Conservation (phyloP, 2,797 vertebrate species). For the Cirrhinus molitorella region DNA sequence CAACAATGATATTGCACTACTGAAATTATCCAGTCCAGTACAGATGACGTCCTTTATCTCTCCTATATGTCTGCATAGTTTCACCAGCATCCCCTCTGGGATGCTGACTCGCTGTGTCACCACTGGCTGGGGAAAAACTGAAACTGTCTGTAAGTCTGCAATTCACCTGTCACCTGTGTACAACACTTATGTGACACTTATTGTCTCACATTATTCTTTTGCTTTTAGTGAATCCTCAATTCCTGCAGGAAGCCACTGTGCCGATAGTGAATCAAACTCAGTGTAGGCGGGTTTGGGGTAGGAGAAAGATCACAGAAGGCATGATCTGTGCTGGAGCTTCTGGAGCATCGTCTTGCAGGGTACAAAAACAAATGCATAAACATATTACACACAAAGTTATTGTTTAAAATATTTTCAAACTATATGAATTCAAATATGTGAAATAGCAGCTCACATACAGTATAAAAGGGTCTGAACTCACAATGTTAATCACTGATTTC, state of each 20-base stretch:
- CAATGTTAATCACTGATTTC: not conserved
- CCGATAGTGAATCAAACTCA: no score
- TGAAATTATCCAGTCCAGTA: constrained; percentile 82
- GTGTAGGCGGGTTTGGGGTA: no score
- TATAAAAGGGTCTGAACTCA: not conserved
- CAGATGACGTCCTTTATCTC: constrained; percentile 74
- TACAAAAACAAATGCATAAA: no score
- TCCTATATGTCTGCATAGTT: constrained; percentile 81
- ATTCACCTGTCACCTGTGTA: not conserved
- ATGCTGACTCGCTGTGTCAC: constrained; percentile 82
- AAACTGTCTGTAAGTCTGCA: constrained; percentile 69
- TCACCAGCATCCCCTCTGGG: constrained; percentile 71
- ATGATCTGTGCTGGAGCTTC: no score
- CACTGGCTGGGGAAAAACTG: constrained; percentile 84
- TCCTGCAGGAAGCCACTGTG: no score
- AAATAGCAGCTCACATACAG: not conserved
- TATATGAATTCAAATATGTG: not conserved
- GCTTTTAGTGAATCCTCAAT: no score
- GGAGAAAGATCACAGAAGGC: no score
- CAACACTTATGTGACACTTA: not conserved
- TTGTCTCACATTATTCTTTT: no score
- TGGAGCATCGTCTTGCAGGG: no score
- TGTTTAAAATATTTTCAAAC: not conserved
- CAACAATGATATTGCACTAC: constrained; percentile 85
- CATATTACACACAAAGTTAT: not conserved